Percentiles rank a stretch among this genome's conserved stretches.
Evolutionary conservation across 2,113 vertebrate species (phyloP).

Genomic region (Eclectus roratus): DNA sequence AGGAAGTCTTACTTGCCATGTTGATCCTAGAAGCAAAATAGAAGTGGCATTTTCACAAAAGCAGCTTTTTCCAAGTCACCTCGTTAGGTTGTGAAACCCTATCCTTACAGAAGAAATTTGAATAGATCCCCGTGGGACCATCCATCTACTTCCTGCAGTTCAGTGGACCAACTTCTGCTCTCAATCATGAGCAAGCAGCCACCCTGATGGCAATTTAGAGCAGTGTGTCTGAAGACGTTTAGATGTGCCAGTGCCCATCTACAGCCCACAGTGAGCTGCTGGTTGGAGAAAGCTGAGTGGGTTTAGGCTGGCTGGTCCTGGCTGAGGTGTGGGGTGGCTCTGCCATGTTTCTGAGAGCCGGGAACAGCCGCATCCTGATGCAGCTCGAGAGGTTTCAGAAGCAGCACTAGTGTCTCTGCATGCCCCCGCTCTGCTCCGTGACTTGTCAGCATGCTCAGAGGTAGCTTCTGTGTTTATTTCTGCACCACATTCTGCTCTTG

Average conservation of each 20-base stretch:
- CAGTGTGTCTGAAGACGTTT: background rate
- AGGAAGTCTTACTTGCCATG: constrained; percentile 23
- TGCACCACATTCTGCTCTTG: background rate
- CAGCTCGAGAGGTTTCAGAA: background rate
- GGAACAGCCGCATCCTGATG: accelerated
- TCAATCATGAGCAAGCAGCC: background rate
- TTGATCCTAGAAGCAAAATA: constrained; percentile 29
- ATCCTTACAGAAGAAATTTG: background rate
- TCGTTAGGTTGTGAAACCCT: background rate
- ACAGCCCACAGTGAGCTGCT: background rate
- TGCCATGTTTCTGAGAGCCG: background rate
- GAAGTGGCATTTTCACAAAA: constrained; percentile 13
- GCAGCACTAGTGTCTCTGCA: background rate
- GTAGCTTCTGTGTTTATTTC: background rate
- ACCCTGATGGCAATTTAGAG: background rate
- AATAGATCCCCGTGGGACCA: background rate
- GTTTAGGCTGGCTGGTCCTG: background rate
- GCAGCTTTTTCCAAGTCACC: background rate
- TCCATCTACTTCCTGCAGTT: background rate
- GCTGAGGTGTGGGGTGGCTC: background rate
- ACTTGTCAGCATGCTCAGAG: accelerated
- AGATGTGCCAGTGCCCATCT: background rate
- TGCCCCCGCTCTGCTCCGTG: background rate
- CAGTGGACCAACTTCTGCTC: background rate
- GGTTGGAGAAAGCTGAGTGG: accelerated